Percentiles rank a stretch among this genome's conserved stretches.
These are phyloP conservation scores for Hypomecis punctinalis DNA, from an alignment of 2,888 invertebrate species.

Conservation along the genomic window DNA sequence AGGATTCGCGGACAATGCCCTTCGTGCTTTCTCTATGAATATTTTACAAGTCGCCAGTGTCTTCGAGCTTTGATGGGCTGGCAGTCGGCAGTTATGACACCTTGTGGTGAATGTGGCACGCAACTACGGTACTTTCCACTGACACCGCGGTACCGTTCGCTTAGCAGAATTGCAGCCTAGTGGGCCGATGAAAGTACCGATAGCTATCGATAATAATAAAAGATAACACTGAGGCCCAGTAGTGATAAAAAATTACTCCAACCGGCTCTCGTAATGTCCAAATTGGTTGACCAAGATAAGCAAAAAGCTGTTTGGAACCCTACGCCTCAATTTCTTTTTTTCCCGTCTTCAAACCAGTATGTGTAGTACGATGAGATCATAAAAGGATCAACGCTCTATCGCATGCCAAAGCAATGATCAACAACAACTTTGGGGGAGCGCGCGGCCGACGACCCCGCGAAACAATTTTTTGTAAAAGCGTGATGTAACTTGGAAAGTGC, in stretches of 20 bases:
- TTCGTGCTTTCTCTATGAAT: slow-evolving; percentile 44
- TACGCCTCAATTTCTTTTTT: slow-evolving; percentile 49
- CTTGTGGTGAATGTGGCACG: slow-evolving; percentile 56
- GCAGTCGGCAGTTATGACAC: slow-evolving; percentile 28
- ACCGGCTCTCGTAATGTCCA: slow-evolving; percentile 34
- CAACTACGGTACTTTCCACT: slow-evolving; percentile 74
- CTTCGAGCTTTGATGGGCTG: slow-evolving; percentile 34
- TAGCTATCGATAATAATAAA: slow-evolving; percentile 40
- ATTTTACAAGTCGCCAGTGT: slow-evolving; percentile 34
- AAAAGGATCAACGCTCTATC: slow-evolving; percentile 79
- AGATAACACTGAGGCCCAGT: slow-evolving; percentile 5
- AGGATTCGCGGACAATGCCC: slow-evolving; percentile 73
- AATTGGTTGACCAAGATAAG: slow-evolving; percentile 27
- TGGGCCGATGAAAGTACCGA: slow-evolving; percentile 70
- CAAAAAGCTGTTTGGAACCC: slow-evolving; percentile 44
- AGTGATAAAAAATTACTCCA: slow-evolving; percentile 20
- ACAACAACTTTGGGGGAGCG: slow-evolving; percentile 63
- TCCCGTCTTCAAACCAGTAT: slow-evolving; percentile 45
- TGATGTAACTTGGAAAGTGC: slow-evolving; percentile 83
- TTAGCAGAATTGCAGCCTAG: slow-evolving; percentile 59
- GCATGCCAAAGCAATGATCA: slow-evolving; percentile 75
- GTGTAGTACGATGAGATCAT: slow-evolving; percentile 77
- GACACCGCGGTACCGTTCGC: slow-evolving; percentile 60
- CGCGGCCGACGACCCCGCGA: slow-evolving; percentile 71
- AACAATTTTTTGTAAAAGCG: slow-evolving; percentile 62